Evolutionary conservation across 1,140 invertebrate genomes (phyloP).

Genomic region (Panulirus ornatus): DNA sequence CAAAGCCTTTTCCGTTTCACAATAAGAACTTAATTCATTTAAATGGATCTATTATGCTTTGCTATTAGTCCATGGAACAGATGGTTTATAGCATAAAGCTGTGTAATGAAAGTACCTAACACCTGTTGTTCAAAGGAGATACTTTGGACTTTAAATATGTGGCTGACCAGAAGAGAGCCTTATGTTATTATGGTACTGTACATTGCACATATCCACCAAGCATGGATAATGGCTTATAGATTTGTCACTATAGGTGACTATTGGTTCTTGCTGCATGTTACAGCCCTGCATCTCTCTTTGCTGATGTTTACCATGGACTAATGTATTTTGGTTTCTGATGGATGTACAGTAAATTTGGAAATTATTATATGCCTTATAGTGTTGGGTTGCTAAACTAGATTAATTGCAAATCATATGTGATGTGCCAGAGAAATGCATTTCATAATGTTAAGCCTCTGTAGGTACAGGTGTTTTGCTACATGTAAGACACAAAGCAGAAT

Average conservation of each 20-base stretch:
- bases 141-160: too few relatives aligned
- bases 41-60: too few relatives aligned
- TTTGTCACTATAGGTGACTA: background rate
- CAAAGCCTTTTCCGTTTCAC: too few relatives aligned
- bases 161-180: too few relatives aligned
- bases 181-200: background rate
- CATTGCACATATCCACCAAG: background rate
- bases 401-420: conserved; percentile 42
- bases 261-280: background rate
- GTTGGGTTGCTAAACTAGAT: conserved; percentile 47
- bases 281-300: background rate
- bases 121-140: too few relatives aligned
- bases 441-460: conserved; percentile 17
- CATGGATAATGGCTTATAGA: too few relatives aligned
- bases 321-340: background rate
- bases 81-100: too few relatives aligned
- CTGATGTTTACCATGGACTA: background rate
- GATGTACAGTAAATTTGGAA: conserved; percentile 10
- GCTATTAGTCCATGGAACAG: too few relatives aligned
- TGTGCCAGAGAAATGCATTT: conserved; percentile 44
- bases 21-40: too few relatives aligned
- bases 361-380: conserved; percentile 38
- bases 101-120: too few relatives aligned
- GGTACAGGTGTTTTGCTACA: conserved; percentile 21
- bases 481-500: conserved; percentile 27